Evolutionary conservation across 2,113 vertebrate species (phyloP).

Genomic region (Amphilophus citrinellus): DNA sequence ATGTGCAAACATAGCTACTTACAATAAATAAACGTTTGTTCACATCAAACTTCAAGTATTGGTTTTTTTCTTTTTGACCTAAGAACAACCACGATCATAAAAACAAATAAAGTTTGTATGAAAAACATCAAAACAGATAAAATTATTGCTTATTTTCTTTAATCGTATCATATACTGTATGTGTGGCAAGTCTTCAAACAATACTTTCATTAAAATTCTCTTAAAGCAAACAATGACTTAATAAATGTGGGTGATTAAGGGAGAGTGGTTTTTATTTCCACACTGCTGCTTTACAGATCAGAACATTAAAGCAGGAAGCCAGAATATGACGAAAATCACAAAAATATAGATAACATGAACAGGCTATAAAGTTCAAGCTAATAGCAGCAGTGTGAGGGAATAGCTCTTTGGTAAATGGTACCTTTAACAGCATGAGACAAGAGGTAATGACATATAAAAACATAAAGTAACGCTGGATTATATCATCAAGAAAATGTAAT

Average conservation of each 20-base stretch:
- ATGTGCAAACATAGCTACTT: no score
- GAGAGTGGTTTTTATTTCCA: slow-evolving; percentile 33
- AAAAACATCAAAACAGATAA: background rate
- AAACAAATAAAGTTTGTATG: background rate
- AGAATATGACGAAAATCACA: slow-evolving; percentile 26
- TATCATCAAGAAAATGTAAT: background rate
- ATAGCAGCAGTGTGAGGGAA: background rate
- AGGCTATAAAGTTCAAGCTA: background rate
- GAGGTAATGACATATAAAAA: background rate
- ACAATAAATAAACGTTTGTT: background rate
- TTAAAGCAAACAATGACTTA: slow-evolving; percentile 30
- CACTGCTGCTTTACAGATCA: slow-evolving; percentile 26
- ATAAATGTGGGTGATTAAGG: background rate
- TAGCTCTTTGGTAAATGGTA: background rate
- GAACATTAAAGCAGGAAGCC: slow-evolving; percentile 48
- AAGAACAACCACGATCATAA: background rate
- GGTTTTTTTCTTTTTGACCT: no score
- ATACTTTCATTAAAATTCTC: background rate
- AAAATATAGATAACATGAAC: slow-evolving; percentile 24
- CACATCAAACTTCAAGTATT: no score
- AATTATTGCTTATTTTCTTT: background rate
- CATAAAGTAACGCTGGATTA: background rate
- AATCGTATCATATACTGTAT: background rate
- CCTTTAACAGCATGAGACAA: background rate
- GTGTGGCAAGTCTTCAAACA: background rate